Evolutionary conservation across 2,797 vertebrate genomes (phyloP).

Genomic region (Octomys mimax): DNA sequence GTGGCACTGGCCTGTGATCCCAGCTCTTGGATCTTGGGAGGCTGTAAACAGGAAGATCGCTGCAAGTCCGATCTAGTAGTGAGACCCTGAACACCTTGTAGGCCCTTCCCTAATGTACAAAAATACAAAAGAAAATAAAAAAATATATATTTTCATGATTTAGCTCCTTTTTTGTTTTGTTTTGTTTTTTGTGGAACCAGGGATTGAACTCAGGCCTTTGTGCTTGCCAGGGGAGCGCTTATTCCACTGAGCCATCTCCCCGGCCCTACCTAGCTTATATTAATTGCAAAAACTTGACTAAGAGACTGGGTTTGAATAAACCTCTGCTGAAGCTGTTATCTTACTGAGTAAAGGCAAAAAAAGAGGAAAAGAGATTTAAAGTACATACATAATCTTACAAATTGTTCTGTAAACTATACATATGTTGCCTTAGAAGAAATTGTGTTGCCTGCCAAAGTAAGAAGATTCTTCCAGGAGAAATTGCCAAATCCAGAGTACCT

Average conservation of each 20-base stretch:
- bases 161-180: background rate
- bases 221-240: too few relatives aligned
- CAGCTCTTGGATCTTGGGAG: too few relatives aligned
- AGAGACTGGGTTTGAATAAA: background rate
- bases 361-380: background rate
- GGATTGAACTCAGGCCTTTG: too few relatives aligned
- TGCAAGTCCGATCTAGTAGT: too few relatives aligned
- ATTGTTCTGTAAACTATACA: background rate
- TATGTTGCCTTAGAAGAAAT: background rate
- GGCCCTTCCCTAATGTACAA: too few relatives aligned
- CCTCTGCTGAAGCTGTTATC: background rate
- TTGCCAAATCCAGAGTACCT: background rate
- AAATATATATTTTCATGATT: background rate
- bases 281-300: background rate
- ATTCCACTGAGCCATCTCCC: too few relatives aligned
- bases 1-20: too few relatives aligned
- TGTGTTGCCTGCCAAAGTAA: background rate
- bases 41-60: too few relatives aligned
- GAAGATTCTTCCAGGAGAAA: background rate
- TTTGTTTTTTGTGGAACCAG: too few relatives aligned
- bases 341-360: background rate
- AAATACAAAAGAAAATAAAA: background rate
- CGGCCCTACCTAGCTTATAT: background rate
- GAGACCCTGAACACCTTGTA: too few relatives aligned
- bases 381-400: background rate